These are phyloP conservation scores for Hypolimnas misippus DNA, from an alignment of 2,888 invertebrate genomes.

Conservation along the genomic window DNA sequence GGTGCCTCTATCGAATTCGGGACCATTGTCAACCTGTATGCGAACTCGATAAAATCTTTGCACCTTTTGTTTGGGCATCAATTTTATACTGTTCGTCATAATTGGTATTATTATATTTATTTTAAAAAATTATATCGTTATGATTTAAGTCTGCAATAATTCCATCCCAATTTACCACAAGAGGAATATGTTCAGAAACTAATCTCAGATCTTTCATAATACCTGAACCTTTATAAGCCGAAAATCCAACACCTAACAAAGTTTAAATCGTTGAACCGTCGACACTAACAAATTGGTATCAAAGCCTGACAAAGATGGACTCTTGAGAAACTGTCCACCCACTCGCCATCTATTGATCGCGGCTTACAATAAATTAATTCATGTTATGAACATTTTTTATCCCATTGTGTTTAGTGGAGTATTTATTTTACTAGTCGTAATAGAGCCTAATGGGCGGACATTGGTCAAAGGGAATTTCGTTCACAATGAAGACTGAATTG, in stretches of 20 bases:
- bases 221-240: conserved; percentile 36
- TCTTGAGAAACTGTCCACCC: conserved; percentile 83
- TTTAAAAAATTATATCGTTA: no score
- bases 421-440: conserved; percentile 74
- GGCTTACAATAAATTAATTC: conserved; percentile 81
- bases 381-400: conserved; percentile 81
- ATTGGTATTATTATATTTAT: background rate
- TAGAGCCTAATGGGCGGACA: conserved; percentile 74
- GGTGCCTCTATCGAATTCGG: conserved; percentile 73
- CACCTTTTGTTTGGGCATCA: conserved; percentile 56
- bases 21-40: conserved; percentile 74
- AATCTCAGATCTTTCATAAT: conserved; percentile 25
- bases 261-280: conserved; percentile 80
- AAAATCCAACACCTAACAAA: conserved; percentile 70
- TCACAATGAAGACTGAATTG: conserved; percentile 44
- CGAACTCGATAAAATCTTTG: conserved; percentile 65
- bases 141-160: no score
- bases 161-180: conserved; percentile 8
- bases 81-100: conserved; percentile 10
- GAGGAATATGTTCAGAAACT: background rate
- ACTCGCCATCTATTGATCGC: conserved; percentile 79
- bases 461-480: conserved; percentile 72
- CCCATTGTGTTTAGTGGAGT: conserved; percentile 69
- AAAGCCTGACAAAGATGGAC: conserved; percentile 83
- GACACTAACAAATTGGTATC: conserved; percentile 83